phyloP scores from a whole-genome alignment of 2,113 vertebrate species.

The Vidua macroura region DNA sequence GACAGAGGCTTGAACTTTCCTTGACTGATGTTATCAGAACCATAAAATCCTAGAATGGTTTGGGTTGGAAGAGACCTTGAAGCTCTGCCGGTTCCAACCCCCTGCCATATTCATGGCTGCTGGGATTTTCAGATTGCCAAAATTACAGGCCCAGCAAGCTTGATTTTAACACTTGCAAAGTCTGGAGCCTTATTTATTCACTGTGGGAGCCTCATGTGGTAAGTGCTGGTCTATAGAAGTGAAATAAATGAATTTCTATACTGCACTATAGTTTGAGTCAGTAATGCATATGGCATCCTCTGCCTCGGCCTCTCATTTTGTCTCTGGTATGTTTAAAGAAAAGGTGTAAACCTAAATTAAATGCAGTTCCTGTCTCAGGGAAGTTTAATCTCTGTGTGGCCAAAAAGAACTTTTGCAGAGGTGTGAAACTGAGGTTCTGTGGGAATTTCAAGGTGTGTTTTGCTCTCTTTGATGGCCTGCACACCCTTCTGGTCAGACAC shows the following conservation, averaged over 20 bases:
- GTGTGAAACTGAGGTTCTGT: neutral
- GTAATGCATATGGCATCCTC: neutral
- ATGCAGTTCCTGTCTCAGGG: neutral
- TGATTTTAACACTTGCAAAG: neutral
- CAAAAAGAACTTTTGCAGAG: neutral
- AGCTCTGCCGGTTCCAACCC: neutral
- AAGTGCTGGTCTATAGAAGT: neutral
- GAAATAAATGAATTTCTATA: neutral
- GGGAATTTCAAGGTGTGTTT: rapidly evolving
- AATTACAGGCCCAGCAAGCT: neutral
- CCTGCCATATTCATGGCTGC: rapidly evolving
- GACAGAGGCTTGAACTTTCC: neutral
- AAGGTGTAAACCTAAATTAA: neutral
- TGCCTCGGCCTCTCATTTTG: neutral
- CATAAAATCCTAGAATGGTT: neutral
- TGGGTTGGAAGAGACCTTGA: neutral
- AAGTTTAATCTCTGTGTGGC: neutral
- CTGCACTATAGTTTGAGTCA: neutral
- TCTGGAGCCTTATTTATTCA: neutral
- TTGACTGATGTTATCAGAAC: neutral
- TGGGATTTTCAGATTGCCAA: neutral
- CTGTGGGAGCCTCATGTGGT: neutral
- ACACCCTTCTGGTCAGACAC: rapidly evolving
- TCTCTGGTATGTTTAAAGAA: neutral
- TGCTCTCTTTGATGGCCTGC: neutral